Percentiles rank a stretch among this genome's conserved stretches.
phyloP scores from a whole-genome alignment of 2,797 vertebrate species.

The Manis pentadactyla region DNA sequence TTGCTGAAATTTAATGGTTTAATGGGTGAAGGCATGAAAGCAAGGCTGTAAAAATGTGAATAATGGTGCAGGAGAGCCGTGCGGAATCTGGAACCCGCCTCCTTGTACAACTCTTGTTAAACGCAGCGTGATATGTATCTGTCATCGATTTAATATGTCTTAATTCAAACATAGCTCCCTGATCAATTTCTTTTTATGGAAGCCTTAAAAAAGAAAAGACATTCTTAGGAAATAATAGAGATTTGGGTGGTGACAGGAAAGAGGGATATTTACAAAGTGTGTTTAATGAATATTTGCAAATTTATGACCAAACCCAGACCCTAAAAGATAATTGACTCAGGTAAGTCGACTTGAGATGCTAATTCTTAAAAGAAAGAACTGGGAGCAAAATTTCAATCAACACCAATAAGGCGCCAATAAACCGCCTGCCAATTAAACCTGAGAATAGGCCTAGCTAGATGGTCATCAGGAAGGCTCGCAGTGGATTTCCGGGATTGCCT shows the following conservation, averaged over 20 bases:
- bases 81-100: conserved; percentile 81
- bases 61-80: conserved; percentile 71
- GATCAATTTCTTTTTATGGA: conserved; percentile 89
- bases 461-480: conserved; percentile 71
- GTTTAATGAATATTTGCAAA: conserved; percentile 74
- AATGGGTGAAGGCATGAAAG: conserved; percentile 76
- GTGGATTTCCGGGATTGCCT: conserved; percentile 81
- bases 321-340: conserved; percentile 80
- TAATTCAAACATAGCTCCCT: conserved; percentile 89
- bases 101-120: conserved; percentile 86
- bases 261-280: conserved; percentile 60
- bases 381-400: conserved; percentile 80
- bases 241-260: conserved; percentile 65
- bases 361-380: conserved; percentile 77
- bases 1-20: conserved; percentile 72
- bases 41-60: conserved; percentile 83
- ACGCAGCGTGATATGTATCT: conserved; percentile 90
- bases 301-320: conserved; percentile 63
- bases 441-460: conserved; percentile 78
- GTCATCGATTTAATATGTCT: conserved; percentile 92
- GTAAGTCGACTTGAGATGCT: conserved; percentile 79
- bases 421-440: conserved; percentile 75
- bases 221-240: conserved; percentile 79
- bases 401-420: conserved; percentile 80
- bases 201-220: conserved; percentile 82